Conservation (phyloP, 35 echinoderm and acorn worm species). For the Strongylocentrotus purpuratus region DNA sequence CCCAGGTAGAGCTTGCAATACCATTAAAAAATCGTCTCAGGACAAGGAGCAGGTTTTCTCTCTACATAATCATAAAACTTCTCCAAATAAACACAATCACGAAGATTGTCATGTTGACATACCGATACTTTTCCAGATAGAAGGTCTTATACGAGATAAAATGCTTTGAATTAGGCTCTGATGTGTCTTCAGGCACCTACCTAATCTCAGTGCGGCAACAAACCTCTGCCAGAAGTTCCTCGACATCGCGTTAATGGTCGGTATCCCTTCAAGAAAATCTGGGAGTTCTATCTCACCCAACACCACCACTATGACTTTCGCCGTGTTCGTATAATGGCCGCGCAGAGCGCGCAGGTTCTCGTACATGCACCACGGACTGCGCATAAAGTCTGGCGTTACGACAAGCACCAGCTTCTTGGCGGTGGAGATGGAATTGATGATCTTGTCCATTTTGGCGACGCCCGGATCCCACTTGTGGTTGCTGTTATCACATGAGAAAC, state of each 20-base stretch:
- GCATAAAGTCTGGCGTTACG: conserved; percentile 88
- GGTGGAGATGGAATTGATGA: conserved; percentile 81
- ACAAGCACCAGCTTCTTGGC: conserved; percentile 86
- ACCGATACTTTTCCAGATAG: too few relatives aligned
- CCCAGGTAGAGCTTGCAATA: too few relatives aligned
- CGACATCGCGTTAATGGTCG: conserved; percentile 77
- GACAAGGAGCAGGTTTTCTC: neutral
- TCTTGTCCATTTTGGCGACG: conserved; percentile 73
- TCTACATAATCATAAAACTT: too few relatives aligned
- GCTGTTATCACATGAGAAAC: conserved; percentile 81
- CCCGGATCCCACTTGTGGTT: conserved; percentile 82
- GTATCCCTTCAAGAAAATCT: conserved; percentile 78
- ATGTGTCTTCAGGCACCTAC: conserved; percentile 50
- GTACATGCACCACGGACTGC: conserved; percentile 85
- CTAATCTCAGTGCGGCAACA: conserved; percentile 77
- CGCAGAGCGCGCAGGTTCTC: conserved; percentile 84
- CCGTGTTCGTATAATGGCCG: conserved; percentile 67
- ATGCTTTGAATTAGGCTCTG: too few relatives aligned
- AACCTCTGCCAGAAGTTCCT: conserved; percentile 97
- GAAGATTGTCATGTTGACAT: conserved; percentile 9
- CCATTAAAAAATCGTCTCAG: too few relatives aligned
- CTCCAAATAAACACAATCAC: neutral
- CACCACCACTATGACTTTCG: conserved; percentile 78
- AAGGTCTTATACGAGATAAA: too few relatives aligned
- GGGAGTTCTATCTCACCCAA: conserved; percentile 81